Evolutionary conservation across 2,797 vertebrate genomes (phyloP).

Genomic region (Ambastaia sidthimunki): DNA sequence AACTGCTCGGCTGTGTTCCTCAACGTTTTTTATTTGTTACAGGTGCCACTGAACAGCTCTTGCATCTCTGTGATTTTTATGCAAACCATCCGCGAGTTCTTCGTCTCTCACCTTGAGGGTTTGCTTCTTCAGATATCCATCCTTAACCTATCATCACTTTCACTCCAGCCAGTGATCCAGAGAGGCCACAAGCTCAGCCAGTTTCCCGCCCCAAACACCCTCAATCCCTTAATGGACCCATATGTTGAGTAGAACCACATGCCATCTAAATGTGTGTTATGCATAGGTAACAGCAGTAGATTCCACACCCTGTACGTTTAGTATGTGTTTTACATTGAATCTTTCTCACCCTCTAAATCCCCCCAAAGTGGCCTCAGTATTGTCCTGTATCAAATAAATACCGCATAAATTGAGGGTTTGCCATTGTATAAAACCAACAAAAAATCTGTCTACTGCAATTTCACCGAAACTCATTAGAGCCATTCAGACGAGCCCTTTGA

Average conservation of each 20-base stretch:
- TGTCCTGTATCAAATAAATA: not conserved
- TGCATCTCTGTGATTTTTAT: not conserved
- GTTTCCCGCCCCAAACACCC: not conserved
- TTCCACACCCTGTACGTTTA: not conserved
- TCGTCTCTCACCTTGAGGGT: not conserved
- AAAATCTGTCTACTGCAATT: constrained; percentile 52
- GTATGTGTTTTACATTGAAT: not conserved
- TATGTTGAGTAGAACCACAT: not conserved
- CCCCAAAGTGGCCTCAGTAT: not conserved
- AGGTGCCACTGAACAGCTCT: not conserved
- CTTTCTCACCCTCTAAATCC: constrained; percentile 2
- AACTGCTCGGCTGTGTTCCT: not conserved
- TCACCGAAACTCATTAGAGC: constrained; percentile 54
- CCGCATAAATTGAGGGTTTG: constrained; percentile 12
- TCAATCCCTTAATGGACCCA: not conserved
- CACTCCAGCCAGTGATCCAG: not conserved
- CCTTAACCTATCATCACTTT: constrained; percentile 13
- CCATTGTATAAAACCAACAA: constrained; percentile 45
- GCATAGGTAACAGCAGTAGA: not conserved
- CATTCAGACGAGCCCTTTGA: constrained; percentile 63
- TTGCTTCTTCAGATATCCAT: not conserved
- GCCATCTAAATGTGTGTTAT: constrained; percentile 8
- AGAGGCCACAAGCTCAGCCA: not conserved
- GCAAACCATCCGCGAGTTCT: constrained; percentile 9
- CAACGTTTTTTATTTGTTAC: not conserved